These are phyloP conservation scores for Nesogale talazaci DNA, from an alignment of 2,113 vertebrate genomes.

Conservation along the genomic window DNA sequence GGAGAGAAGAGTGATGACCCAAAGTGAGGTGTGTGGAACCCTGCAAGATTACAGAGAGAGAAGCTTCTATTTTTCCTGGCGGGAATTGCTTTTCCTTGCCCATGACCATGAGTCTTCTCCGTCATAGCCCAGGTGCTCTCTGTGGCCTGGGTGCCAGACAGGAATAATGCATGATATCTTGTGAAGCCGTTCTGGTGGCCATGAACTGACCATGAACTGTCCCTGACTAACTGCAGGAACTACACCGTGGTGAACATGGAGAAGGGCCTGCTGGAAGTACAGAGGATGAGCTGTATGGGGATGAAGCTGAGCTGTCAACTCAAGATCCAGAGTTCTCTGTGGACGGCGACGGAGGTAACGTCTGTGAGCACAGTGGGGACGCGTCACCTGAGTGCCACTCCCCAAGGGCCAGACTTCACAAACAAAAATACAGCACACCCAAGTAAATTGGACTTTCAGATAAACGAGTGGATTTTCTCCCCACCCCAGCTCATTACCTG, in stretches of 20 bases:
- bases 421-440: background rate
- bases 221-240: conserved; percentile 88
- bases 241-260: conserved; percentile 96
- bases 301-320: conserved; percentile 93
- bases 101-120: background rate
- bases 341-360: conserved; percentile 95
- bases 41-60: background rate
- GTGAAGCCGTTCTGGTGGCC: fast-evolving
- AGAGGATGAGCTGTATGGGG: conserved; percentile 93
- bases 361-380: fast-evolving
- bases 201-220: fast-evolving
- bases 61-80: background rate
- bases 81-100: background rate
- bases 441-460: no score
- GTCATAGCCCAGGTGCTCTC: fast-evolving
- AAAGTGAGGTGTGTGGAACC: no score
- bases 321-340: conserved; percentile 93
- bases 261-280: conserved; percentile 94
- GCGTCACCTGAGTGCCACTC: no score
- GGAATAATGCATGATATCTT: background rate
- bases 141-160: background rate
- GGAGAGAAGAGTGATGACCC: fast-evolving
- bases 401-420: background rate
- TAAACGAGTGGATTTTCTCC: background rate
- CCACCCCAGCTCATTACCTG: background rate